Evolutionary conservation across 2,888 invertebrate species (phyloP), one percentile per base, ranked within the genome.

Genomic region (Macrophya annulata): DNA sequence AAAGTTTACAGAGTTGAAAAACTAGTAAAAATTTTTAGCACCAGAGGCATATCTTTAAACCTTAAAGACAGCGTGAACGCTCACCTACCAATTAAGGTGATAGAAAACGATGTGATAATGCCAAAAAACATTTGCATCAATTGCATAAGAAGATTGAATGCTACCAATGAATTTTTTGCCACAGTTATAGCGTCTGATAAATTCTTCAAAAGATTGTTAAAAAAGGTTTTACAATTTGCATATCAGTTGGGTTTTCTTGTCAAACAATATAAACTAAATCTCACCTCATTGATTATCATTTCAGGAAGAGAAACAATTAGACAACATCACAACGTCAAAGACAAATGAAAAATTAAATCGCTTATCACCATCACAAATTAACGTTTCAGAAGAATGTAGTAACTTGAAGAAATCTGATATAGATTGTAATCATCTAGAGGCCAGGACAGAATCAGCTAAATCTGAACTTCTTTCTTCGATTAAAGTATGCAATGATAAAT

Each of bases 1-100:
- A 85, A 85, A 85, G 81, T 71, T 59, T 85, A 82, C 40, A 21
- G 81, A 15, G 79, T 81, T 17, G 85, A 85, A n/a, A 85, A 85
- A 37, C 43, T 85, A 4, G 81, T 85, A 37, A 85, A 85, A n/a
- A 85, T 85, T 21, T 85, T 85, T 51, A 85, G 85, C 37, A 81
- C 37, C n/a, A 51, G 85, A 45, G 85, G 85, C n/a, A 68, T 43
- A 48, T 85, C 85, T 15, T 68, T 85, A 37, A 82, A 82, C 37
- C 82, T 85, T 25, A 68, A 82, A 51, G 62, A 79, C 0, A 85
- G 85, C 51, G 45, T 85, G 4, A 85, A 81, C 25, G 48, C 62
- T 45, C 85, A 85, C 68, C 82, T 85, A 12, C 85, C 85, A 6
- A 81, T 85, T 25, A 82, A 81, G 37, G 82, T 85, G 37, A 68